Percentiles rank a stretch among this genome's conserved stretches.
Evolutionary conservation across 2,888 invertebrate species (phyloP).

Genomic region (Eulithis testata): DNA sequence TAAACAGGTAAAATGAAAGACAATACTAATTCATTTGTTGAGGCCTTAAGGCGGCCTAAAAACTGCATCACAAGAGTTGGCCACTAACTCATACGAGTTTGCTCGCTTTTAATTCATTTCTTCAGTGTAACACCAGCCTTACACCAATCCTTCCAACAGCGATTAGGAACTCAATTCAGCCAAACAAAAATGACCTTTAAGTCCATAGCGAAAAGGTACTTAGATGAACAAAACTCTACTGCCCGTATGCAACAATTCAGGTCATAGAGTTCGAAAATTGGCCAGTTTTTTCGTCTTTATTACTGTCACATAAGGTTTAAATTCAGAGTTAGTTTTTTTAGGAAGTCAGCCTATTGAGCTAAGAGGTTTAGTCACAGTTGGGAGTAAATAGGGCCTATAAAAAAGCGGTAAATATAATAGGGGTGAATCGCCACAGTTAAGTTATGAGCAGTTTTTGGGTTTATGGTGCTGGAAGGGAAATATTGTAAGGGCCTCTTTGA

Average conservation of each 20-base stretch:
- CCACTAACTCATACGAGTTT: too few relatives aligned
- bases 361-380: slow-evolving; percentile 42
- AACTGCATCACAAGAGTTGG: too few relatives aligned
- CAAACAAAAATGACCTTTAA: slow-evolving; percentile 11
- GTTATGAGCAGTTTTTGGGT: slow-evolving; percentile 43
- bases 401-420: slow-evolving; percentile 39
- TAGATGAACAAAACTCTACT: neutral
- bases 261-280: slow-evolving; percentile 11
- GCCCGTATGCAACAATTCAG: slow-evolving; percentile 6
- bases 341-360: slow-evolving; percentile 36
- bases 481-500: slow-evolving; percentile 22
- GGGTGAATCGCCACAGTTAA: slow-evolving; percentile 39
- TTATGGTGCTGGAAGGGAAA: slow-evolving; percentile 36
- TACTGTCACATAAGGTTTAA: slow-evolving; percentile 21
- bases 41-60: too few relatives aligned
- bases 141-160: neutral
- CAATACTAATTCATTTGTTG: neutral
- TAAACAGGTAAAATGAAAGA: too few relatives aligned
- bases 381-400: slow-evolving; percentile 44
- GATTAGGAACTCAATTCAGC: neutral
- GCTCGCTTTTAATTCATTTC: too few relatives aligned
- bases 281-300: slow-evolving; percentile 1
- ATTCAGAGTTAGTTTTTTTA: slow-evolving; percentile 17
- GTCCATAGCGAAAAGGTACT: neutral
- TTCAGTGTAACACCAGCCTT: slow-evolving; percentile 4